phyloP scores from a whole-genome alignment of 2,797 vertebrate species.

The Tachyglossus aculeatus region DNA sequence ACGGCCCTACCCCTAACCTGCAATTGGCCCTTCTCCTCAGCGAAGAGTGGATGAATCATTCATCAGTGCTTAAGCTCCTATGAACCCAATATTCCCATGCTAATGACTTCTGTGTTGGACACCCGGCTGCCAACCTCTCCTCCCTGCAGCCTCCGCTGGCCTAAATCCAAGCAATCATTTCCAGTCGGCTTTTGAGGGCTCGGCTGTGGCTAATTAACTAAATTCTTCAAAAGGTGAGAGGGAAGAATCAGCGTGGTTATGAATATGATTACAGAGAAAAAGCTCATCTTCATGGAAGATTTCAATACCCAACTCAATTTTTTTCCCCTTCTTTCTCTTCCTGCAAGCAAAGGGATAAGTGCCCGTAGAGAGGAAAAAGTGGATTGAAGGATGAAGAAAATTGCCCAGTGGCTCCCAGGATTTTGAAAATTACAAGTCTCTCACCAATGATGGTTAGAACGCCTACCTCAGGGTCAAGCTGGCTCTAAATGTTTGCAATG shows the following conservation, averaged over 20 bases:
- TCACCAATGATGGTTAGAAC: neutral
- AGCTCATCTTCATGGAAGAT: conserved; percentile 6
- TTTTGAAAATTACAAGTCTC: neutral
- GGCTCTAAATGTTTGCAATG: too few species aligned
- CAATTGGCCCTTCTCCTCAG: conserved; percentile 60
- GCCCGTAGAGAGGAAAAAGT: neutral
- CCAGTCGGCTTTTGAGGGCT: neutral
- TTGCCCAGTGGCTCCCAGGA: neutral
- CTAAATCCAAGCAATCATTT: neutral
- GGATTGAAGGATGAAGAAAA: neutral
- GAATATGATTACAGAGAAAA: neutral
- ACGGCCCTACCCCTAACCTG: conserved; percentile 61
- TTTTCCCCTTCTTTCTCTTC: too few species aligned
- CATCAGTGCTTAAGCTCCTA: conserved; percentile 53
- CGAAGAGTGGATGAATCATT: conserved; percentile 67
- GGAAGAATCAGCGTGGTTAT: neutral
- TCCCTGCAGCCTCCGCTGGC: neutral
- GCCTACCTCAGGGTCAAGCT: too few species aligned
- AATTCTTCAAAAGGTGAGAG: neutral
- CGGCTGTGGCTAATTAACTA: neutral
- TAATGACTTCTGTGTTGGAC: conserved; percentile 20
- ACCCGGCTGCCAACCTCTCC: conserved; percentile 23
- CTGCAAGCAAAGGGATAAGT: neutral
- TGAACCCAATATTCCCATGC: conserved; percentile 40
- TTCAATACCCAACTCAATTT: neutral